Conservation (phyloP, 2,113 vertebrate species). For the Hassar affinis region DNA sequence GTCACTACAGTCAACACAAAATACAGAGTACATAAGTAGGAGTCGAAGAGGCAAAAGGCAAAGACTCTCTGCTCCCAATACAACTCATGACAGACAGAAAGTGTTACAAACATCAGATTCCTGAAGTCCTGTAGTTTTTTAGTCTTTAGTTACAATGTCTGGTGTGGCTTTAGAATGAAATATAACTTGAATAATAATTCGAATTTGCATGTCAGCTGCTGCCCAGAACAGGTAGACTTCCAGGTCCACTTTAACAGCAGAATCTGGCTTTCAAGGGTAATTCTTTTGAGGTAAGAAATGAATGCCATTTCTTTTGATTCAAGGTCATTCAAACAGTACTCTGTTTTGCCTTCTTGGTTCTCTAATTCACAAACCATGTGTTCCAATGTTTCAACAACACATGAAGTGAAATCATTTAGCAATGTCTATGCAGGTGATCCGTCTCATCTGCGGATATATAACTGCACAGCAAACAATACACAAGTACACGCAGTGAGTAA, state of each 20-base stretch:
- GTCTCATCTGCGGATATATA: neutral
- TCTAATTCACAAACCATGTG: neutral
- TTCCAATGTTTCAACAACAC: neutral
- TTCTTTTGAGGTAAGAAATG: too few species aligned
- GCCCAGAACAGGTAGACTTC: too few species aligned
- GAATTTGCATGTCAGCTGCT: too few species aligned
- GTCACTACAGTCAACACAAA: conserved; percentile 71
- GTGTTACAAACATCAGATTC: neutral
- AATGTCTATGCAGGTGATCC: neutral
- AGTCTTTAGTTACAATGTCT: too few species aligned
- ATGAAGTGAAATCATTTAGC: neutral
- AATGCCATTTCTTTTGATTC: neutral
- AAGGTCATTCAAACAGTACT: neutral
- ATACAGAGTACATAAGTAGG: neutral
- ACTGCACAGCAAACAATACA: neutral
- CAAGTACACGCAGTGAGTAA: neutral
- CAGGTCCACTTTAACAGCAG: neutral
- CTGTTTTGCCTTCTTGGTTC: neutral
- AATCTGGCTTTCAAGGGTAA: neutral
- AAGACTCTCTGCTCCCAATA: neutral
- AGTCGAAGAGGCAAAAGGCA: neutral
- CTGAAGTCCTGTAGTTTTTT: too few species aligned
- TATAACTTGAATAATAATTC: neutral
- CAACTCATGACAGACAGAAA: neutral
- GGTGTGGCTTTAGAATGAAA: neutral